phyloP scores from a whole-genome alignment of 2,797 vertebrate species.

The Enteromius paludinosus region DNA sequence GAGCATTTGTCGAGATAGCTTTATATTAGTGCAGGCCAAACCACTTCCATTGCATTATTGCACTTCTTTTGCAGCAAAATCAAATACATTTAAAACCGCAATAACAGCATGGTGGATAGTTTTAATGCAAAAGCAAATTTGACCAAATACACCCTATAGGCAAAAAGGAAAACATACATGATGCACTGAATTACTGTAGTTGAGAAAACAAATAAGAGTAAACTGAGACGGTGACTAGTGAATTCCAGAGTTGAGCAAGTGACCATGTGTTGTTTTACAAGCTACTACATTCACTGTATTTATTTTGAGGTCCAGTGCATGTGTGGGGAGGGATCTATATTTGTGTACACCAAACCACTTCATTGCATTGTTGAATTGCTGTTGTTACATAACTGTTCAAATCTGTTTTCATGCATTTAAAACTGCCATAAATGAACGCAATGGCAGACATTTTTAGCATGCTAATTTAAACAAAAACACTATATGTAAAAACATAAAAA shows the following conservation, averaged over 20 bases:
- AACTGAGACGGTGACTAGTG: neutral
- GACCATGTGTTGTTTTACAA: constrained; percentile 33
- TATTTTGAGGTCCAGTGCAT: neutral
- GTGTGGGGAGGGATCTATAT: neutral
- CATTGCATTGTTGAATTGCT: neutral
- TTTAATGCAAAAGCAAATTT: neutral
- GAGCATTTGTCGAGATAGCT: neutral
- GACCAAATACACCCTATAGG: neutral
- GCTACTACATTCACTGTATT: neutral
- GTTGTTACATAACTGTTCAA: neutral
- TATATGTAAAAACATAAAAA: neutral
- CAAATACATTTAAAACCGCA: neutral
- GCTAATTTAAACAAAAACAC: neutral
- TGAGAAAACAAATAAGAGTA: constrained; percentile 27
- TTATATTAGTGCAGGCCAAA: neutral
- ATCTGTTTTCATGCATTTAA: neutral
- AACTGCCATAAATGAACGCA: neutral
- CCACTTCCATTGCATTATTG: neutral
- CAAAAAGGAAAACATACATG: neutral
- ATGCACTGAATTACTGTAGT: neutral
- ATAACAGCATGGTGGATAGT: neutral
- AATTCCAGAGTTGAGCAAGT: constrained; percentile 14
- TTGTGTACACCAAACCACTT: neutral
- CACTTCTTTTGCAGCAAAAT: neutral
- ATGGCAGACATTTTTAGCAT: neutral